Base-by-base conservation (phyloP, 2,797 vertebrate species). In the Tachyglossus aculeatus region DNA sequence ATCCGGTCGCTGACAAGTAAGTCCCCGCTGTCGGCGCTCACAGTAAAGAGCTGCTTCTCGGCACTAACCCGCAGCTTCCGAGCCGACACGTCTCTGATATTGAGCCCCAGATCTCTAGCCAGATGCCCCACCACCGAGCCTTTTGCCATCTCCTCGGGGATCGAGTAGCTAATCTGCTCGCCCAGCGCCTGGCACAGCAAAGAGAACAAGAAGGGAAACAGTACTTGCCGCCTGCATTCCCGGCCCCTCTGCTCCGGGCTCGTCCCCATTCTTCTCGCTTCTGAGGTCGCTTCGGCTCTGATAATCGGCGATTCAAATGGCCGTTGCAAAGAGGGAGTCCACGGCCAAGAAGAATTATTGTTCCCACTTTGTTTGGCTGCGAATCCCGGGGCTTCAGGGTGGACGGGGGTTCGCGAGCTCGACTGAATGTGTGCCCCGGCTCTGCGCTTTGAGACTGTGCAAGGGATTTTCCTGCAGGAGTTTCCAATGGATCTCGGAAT, bases 51-150 rank as follows among this genome's bases (percentile, higher is more conserved):
- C 59, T 40, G 74, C 8, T 90, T 47, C 56, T 57, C 40, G 11
- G 32, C 73, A 9, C 16, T 9, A 5, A 94, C 88, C 27, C 55
- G 60, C 27, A 75, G 43, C 15, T 47, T 47, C 24, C 16, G 2
- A 48, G 24, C 24, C 7, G 24, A 16, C 24, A 27, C 24, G 24
- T 18, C 24, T 27, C 8, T 2, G 15, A 18, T 18, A 8, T 48
- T 18, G 7, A 5, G 25, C 73, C 91, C 90, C 36, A 94, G 64
- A 86, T 95, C 94, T 7, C 89, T 91, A 6, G 90, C 90, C 12
- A 94, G 68, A 72, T 93, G 92, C 38, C 92, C 93, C 39, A 94
- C 86, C 45, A 85, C 22, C 6, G 84, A 81, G 40, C 40, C 45
- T 58, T 47, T 53, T 38, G 59, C 56, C 50, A 66, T 34, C 48